Evolutionary conservation across 2,888 invertebrate species (phyloP).

Genomic region (Bombylius discolor): DNA sequence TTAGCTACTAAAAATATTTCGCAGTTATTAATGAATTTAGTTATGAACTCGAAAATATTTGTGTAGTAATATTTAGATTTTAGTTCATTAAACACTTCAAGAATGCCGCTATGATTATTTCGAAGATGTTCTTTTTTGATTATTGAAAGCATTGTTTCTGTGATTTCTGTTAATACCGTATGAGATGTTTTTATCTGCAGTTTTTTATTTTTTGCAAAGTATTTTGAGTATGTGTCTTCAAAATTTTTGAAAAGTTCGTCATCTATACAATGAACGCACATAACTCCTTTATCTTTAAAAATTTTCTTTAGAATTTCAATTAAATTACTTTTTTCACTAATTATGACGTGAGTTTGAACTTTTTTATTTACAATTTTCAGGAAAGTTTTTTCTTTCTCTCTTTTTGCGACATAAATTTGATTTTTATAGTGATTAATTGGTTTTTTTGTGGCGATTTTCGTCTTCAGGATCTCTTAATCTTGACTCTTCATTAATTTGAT

Average conservation of each 20-base stretch:
- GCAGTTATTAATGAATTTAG: not conserved
- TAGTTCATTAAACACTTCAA: constrained; percentile 2
- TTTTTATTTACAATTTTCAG: constrained; percentile 7
- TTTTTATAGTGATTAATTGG: constrained; percentile 7
- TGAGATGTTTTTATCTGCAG: not conserved
- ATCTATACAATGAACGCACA: constrained; percentile 1
- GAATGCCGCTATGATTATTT: constrained; percentile 3
- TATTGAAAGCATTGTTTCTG: not conserved
- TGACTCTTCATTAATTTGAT: not conserved
- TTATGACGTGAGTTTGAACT: constrained; percentile 3
- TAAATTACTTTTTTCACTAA: not conserved
- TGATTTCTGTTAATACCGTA: not conserved
- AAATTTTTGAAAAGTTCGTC: not conserved
- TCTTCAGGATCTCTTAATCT: constrained; percentile 3
- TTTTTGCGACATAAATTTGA: constrained; percentile 3
- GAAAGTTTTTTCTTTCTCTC: constrained; percentile 1
- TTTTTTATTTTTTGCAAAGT: not conserved
- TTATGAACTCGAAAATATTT: not conserved
- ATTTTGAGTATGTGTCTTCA: not conserved
- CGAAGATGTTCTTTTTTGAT: not conserved
- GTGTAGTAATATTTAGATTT: too few relatives aligned
- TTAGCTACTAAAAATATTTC: not conserved
- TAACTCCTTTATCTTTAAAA: not conserved
- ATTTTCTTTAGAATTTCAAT: not conserved
- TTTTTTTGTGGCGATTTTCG: constrained; percentile 3